Percentiles rank a stretch among this genome's conserved stretches.
Conservation (phyloP, 1,140 invertebrate species). For the Latrodectus geometricus region DNA sequence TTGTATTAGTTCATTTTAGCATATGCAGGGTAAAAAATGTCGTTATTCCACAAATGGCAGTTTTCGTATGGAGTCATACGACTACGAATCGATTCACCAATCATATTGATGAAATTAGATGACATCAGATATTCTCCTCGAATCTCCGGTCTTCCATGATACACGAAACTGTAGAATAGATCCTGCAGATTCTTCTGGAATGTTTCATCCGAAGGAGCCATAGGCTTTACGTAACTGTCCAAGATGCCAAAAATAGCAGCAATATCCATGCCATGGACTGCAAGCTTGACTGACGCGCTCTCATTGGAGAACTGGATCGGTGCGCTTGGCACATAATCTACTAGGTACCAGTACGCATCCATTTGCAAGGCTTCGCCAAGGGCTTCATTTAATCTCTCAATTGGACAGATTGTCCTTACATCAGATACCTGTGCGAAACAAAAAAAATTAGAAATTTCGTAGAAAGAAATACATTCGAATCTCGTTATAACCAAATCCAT, state of each 20-base stretch:
- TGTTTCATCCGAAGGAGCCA: conserved; percentile 75
- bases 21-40: conserved; percentile 79
- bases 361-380: conserved; percentile 72
- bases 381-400: conserved; percentile 72
- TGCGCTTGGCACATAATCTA: conserved; percentile 71
- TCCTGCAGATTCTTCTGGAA: conserved; percentile 84
- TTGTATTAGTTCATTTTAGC: conserved; percentile 74
- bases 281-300: conserved; percentile 63
- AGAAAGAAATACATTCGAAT: not conserved
- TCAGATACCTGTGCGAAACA: conserved; percentile 75
- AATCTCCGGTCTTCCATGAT: conserved; percentile 71
- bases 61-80: conserved; percentile 67
- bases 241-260: conserved; percentile 80
- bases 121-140: conserved; percentile 74
- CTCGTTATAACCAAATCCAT: no score
- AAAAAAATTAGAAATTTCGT: not conserved
- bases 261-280: conserved; percentile 78
- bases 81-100: conserved; percentile 16
- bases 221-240: conserved; percentile 76
- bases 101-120: conserved; percentile 75
- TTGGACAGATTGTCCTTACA: conserved; percentile 82
- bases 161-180: conserved; percentile 84
- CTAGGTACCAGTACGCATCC: conserved; percentile 80
- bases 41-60: conserved; percentile 81
- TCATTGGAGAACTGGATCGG: conserved; percentile 55